Evolutionary conservation across 2,888 invertebrate genomes (phyloP).

Genomic region (Ormyrus nitidulus): DNA sequence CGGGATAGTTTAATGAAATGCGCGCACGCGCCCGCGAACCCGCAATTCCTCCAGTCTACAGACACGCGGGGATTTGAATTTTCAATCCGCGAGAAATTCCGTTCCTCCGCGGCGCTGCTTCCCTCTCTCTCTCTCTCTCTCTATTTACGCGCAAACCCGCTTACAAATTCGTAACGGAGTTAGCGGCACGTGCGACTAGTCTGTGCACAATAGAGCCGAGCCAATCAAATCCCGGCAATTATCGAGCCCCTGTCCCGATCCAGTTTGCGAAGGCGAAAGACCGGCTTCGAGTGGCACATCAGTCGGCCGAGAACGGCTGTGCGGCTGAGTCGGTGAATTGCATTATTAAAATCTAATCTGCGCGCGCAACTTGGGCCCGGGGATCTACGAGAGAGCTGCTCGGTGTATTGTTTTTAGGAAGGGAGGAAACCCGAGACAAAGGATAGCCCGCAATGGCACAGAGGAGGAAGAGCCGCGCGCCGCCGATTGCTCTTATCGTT

Average conservation of each 20-base stretch:
- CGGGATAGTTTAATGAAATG: conserved; percentile 45
- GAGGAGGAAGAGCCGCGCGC: not conserved
- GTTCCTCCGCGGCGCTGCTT: not conserved
- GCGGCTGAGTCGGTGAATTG: conserved; percentile 64
- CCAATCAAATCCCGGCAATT: conserved; percentile 71
- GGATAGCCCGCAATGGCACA: conserved; percentile 1
- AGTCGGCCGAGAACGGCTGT: conserved; percentile 53
- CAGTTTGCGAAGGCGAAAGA: conserved; percentile 53
- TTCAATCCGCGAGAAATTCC: conserved; percentile 31
- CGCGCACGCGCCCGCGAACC: not conserved
- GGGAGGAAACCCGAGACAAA: not conserved
- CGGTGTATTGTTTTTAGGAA: conserved; percentile 42
- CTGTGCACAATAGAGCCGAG: conserved; percentile 29
- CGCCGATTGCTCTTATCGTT: conserved; percentile 48
- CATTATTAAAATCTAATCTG: conserved; percentile 74
- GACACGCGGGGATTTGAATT: conserved; percentile 21
- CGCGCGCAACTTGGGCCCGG: conserved; percentile 53
- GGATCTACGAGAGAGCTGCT: not conserved
- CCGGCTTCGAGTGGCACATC: conserved; percentile 43
- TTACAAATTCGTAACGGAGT: conserved; percentile 25
- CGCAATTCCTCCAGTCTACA: not conserved
- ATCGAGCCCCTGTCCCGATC: conserved; percentile 61
- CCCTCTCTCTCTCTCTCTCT: not conserved
- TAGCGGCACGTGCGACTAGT: not conserved
- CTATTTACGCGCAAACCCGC: conserved; percentile 20